These are phyloP conservation scores for Brachyopa scutellaris DNA, from an alignment of 2,888 invertebrate genomes.

Conservation along the genomic window DNA sequence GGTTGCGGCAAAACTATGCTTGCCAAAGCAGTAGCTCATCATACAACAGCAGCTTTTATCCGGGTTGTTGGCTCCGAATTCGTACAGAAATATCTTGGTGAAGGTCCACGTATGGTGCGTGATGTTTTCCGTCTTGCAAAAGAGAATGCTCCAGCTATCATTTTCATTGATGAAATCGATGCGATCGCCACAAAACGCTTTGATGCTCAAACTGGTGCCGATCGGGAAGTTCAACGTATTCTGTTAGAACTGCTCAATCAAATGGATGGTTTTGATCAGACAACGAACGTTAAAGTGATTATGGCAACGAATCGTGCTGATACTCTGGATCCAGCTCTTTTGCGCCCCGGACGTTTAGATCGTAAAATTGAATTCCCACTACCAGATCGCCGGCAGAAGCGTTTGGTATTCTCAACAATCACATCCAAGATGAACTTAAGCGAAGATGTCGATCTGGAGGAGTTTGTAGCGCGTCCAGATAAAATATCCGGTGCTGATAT, in stretches of 20 bases:
- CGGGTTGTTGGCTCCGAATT: constrained; percentile 99
- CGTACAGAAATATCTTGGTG: constrained; percentile 99
- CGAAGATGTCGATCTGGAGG: constrained; percentile 99
- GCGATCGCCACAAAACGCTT: constrained; percentile 99
- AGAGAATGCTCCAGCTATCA: constrained; percentile 99
- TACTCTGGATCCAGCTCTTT: constrained; percentile 95
- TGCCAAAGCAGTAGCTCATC: constrained; percentile 99
- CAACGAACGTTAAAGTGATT: constrained; percentile 99
- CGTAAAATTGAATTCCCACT: constrained; percentile 99
- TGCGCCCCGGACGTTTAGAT: constrained; percentile 92
- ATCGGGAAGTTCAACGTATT: constrained; percentile 99
- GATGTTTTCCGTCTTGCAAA: constrained; percentile 99
- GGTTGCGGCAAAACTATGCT: constrained; percentile 99
- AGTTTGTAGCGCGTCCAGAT: constrained; percentile 99
- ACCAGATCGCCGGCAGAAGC: constrained; percentile 93
- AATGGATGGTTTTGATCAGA: constrained; percentile 99
- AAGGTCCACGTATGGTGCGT: constrained; percentile 99
- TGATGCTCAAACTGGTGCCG: constrained; percentile 99
- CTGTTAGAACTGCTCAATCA: constrained; percentile 98
- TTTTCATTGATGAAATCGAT: constrained; percentile 99
- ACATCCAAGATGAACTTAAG: constrained; percentile 98
- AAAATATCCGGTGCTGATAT: constrained; percentile 99
- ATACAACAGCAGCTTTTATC: constrained; percentile 99
- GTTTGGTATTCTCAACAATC: constrained; percentile 98
- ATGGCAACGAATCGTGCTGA: constrained; percentile 99